Evolutionary conservation across 2,888 invertebrate species (phyloP).

Genomic region (Bombylius discolor): DNA sequence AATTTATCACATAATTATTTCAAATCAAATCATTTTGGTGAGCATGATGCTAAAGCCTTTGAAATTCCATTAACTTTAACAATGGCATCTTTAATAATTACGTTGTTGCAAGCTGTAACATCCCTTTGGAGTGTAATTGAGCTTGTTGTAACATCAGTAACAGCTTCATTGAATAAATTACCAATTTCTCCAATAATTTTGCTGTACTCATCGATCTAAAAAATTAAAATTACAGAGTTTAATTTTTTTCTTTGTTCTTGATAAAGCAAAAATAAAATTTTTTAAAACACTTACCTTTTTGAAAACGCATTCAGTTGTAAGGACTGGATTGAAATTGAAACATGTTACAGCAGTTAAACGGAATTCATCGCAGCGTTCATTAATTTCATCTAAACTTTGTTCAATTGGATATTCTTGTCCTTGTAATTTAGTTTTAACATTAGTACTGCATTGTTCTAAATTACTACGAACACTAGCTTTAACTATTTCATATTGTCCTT

Average conservation of each 20-base stretch:
- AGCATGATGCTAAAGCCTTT: not conserved
- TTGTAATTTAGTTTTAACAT: not conserved
- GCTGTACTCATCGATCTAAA: constrained; percentile 1
- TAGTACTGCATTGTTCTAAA: not conserved
- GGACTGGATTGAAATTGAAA: constrained; percentile 3
- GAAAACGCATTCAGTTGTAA: not conserved
- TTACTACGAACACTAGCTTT: not conserved
- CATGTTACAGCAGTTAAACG: not conserved
- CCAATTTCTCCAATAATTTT: not conserved
- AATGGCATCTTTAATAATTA: not conserved
- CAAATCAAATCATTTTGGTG: not conserved
- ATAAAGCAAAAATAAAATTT: not conserved
- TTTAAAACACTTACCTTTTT: not conserved
- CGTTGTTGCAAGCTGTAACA: not conserved
- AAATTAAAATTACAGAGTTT: too few relatives aligned
- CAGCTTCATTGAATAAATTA: not conserved
- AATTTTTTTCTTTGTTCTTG: too few relatives aligned
- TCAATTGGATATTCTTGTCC: not conserved
- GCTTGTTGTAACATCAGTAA: not conserved
- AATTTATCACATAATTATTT: too few relatives aligned
- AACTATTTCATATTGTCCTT: not conserved
- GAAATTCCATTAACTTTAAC: not conserved
- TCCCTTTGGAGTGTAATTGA: not conserved
- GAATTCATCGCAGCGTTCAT: not conserved
- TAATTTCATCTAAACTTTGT: not conserved